phyloP scores from a whole-genome alignment of 2,113 vertebrate species.

The Gymnobelideus leadbeateri region DNA sequence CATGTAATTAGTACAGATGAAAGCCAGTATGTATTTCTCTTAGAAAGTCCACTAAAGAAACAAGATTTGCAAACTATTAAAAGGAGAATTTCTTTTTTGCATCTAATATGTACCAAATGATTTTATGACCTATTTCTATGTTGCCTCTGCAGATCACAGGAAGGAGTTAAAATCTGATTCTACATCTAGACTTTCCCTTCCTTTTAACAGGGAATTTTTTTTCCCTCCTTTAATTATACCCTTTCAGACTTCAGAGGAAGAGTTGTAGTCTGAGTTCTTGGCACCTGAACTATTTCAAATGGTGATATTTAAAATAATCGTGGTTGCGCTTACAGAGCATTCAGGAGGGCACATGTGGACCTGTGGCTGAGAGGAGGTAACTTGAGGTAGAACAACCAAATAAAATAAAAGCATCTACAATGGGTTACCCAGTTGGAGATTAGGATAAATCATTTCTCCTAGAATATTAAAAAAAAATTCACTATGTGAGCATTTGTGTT shows the following conservation, averaged over 20 bases:
- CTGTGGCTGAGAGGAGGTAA: not conserved
- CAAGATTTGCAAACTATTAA: conserved; percentile 28
- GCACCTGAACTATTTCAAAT: not conserved
- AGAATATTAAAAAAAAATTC: conserved; percentile 11
- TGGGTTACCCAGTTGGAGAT: not conserved
- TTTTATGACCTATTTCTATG: not conserved
- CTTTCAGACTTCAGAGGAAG: not conserved
- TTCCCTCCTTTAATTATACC: not conserved
- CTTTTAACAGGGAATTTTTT: not conserved
- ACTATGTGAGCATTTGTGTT: not conserved
- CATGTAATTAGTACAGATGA: not conserved
- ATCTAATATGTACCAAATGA: not conserved
- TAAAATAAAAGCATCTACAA: not conserved
- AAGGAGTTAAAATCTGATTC: not conserved
- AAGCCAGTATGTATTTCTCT: conserved; percentile 15
- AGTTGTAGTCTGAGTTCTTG: not conserved
- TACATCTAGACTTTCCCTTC: not conserved
- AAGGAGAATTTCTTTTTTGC: not conserved
- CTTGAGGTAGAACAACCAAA: not conserved
- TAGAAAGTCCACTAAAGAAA: conserved; percentile 39
- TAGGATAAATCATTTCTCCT: not conserved
- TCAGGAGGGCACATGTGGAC: not conserved
- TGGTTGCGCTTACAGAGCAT: not conserved
- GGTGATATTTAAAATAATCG: not conserved
- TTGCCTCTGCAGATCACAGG: not conserved